Evolutionary conservation across 23 tunicate species (phyloP).

Genomic region (Trididemnum clinides): DNA sequence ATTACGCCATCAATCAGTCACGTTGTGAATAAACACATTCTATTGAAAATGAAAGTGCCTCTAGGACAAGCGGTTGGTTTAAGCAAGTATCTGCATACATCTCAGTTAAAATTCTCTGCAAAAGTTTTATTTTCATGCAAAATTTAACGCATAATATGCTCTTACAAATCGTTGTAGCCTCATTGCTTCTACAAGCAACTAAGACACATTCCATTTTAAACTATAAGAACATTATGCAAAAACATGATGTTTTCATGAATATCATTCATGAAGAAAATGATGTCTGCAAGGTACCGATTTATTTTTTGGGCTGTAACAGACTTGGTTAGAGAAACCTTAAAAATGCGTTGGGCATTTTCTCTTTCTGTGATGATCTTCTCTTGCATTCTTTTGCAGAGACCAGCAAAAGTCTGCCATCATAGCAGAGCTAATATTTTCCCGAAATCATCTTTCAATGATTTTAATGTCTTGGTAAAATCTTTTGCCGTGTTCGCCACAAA

Average conservation of each 20-base stretch:
- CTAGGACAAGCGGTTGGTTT: no score
- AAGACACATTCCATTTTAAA: not conserved
- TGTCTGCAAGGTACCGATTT: no score
- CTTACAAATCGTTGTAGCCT: not conserved
- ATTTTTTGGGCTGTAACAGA: not conserved
- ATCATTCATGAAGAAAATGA: not conserved
- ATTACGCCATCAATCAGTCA: not conserved
- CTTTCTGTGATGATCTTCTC: not conserved
- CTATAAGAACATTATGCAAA: no score
- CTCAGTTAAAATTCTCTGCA: no score
- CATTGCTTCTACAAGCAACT: no score
- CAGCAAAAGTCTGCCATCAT: slow-evolving; percentile 27
- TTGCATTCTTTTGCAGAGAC: not conserved
- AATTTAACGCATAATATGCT: not conserved
- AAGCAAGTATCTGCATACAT: no score
- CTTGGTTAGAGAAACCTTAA: not conserved
- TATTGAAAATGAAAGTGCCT: no score
- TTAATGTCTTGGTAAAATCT: slow-evolving; percentile 16
- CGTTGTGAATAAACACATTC: not conserved
- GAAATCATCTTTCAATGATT: slow-evolving; percentile 1
- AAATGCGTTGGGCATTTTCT: not conserved
- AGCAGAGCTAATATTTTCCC: not conserved
- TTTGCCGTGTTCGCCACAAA: slow-evolving; percentile 1
- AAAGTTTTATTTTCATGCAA: no score
- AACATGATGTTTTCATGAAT: no score